Conservation (phyloP, 2,888 invertebrate genomes). For the Pristionchus fissidentatus region DNA sequence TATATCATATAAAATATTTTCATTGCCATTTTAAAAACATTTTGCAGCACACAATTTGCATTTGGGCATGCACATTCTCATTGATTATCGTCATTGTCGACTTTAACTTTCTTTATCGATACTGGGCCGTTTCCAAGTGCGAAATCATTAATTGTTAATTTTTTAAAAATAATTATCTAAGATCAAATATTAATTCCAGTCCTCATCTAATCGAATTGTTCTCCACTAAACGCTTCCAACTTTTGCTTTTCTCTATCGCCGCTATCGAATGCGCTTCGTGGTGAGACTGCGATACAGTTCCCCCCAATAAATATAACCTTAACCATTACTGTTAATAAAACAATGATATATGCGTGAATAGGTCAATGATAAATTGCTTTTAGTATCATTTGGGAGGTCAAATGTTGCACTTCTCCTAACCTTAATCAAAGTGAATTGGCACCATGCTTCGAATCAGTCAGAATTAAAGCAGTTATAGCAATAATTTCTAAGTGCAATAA, state of each 20-base stretch:
- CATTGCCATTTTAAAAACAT: neutral
- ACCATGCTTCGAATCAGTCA: too few relatives aligned
- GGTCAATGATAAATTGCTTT: too few relatives aligned
- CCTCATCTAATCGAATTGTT: neutral
- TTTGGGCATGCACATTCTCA: neutral
- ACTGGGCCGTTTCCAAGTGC: neutral
- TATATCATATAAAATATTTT: neutral
- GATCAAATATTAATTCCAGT: too few relatives aligned
- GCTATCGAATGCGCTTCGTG: neutral
- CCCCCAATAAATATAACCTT: too few relatives aligned
- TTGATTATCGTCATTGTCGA: neutral
- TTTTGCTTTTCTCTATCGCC: neutral
- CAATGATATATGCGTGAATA: too few relatives aligned
- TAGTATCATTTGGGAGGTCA: too few relatives aligned
- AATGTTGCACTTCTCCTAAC: neutral
- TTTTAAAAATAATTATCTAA: too few relatives aligned
- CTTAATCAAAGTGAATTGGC: neutral
- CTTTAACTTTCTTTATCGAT: neutral
- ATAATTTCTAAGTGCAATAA: too few relatives aligned
- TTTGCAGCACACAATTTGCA: neutral
- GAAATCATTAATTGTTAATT: neutral
- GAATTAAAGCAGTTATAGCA: too few relatives aligned
- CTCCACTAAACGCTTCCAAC: neutral
- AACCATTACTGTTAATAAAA: too few relatives aligned
- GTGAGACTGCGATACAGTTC: neutral